Conservation (phyloP, 2,797 vertebrate genomes). For the Premnoplex brunnescens region DNA sequence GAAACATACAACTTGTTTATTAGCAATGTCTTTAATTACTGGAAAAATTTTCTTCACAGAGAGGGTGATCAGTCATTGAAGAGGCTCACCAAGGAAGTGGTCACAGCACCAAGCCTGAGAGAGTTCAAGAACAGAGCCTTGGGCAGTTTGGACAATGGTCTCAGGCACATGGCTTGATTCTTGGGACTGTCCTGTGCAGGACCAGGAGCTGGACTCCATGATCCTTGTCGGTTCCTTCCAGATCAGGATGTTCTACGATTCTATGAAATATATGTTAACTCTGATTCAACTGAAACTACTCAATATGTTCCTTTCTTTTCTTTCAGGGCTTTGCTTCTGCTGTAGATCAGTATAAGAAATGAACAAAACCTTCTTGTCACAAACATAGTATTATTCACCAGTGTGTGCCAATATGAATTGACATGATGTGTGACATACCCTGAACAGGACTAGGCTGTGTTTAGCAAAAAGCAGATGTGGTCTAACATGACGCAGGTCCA, state of each 20-base stretch:
- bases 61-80: neutral
- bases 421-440: neutral
- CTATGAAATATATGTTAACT: neutral
- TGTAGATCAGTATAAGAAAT: neutral
- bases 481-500: neutral
- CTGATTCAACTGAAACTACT: neutral
- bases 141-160: neutral
- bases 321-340: neutral
- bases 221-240: neutral
- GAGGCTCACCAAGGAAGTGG: neutral
- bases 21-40: neutral
- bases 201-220: neutral
- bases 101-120: accelerated
- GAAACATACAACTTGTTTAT: neutral
- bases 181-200: neutral
- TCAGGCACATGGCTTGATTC: neutral
- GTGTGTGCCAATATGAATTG: neutral
- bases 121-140: neutral
- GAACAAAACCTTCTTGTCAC: neutral
- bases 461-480: neutral
- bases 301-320: neutral
- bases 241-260: neutral
- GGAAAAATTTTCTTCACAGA: neutral
- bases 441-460: neutral
- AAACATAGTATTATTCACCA: neutral